A percentile compares a stretch with the other conserved stretches of the same genome.
These are phyloP conservation scores for Copidosoma floridanum DNA, from an alignment of 1,140 invertebrate genomes.

Conservation along the genomic window DNA sequence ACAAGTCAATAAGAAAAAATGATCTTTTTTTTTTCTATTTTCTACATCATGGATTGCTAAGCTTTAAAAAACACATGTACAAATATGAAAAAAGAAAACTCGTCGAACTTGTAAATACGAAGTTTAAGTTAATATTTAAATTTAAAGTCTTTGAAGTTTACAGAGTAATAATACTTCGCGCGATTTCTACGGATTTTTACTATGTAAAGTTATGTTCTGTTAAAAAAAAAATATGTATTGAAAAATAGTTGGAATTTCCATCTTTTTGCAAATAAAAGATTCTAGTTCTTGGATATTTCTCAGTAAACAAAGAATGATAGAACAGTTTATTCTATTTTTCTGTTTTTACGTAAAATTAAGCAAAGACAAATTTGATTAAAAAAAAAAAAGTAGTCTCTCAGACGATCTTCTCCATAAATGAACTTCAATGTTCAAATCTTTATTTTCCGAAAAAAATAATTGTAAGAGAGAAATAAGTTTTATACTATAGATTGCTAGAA, in stretches of 20 bases:
- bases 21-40: not conserved
- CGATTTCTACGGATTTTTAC: constrained; percentile 22
- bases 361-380: too few species aligned
- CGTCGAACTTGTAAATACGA: constrained; percentile 23
- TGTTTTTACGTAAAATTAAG: not conserved
- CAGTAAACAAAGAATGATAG: constrained; percentile 2
- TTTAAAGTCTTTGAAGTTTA: constrained; percentile 5
- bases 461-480: too few species aligned
- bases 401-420: not conserved
- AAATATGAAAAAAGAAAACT: too few species aligned
- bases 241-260: too few species aligned
- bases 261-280: constrained; percentile 2
- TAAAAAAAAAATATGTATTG: constrained; percentile 7
- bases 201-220: constrained; percentile 16
- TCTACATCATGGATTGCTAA: constrained; percentile 1
- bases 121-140: constrained; percentile 23
- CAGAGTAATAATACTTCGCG: constrained; percentile 8
- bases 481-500: too few species aligned
- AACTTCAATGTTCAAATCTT: not conserved
- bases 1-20: not conserved
- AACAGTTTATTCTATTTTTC: constrained; percentile 8
- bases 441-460: too few species aligned
- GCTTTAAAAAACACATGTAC: constrained; percentile 27
- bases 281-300: constrained; percentile 13
- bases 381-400: too few species aligned